Evolutionary conservation across 64 coral and sea anemone genomes (phyloP).

Genomic region (Montipora sp.): DNA sequence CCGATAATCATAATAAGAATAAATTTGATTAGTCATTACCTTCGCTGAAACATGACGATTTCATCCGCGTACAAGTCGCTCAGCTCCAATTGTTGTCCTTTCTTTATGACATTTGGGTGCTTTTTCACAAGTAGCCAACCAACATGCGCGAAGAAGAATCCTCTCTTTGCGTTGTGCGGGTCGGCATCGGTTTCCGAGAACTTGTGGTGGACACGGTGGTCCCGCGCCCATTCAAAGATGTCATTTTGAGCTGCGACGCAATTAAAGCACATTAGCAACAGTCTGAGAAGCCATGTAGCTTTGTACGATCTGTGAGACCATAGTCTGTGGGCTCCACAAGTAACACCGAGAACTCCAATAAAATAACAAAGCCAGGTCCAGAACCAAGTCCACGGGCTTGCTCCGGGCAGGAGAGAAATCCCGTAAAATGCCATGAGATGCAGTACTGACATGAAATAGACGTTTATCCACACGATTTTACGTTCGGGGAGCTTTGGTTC

Average conservation of each 20-base stretch:
- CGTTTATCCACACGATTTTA: constrained; percentile 82
- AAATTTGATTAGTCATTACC: not conserved
- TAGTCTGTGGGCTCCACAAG: constrained; percentile 78
- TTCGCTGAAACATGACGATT: constrained; percentile 73
- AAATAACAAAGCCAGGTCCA: constrained; percentile 61
- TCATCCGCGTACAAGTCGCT: constrained; percentile 78
- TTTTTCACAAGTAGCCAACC: constrained; percentile 72
- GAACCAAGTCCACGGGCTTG: constrained; percentile 54
- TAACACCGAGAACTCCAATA: constrained; percentile 63
- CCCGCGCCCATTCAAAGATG: constrained; percentile 75
- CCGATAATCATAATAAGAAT: not conserved
- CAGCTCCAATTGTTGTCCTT: constrained; percentile 67
- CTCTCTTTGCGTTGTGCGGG: not conserved
- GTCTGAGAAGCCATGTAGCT: constrained; percentile 73
- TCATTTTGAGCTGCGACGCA: constrained; percentile 62
- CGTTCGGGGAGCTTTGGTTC: constrained; percentile 16
- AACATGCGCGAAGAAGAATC: constrained; percentile 76
- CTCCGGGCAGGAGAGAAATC: constrained; percentile 62
- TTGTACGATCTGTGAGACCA: constrained; percentile 86
- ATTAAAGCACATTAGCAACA: not conserved
- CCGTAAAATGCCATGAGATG: constrained; percentile 79
- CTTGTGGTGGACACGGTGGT: constrained; percentile 71
- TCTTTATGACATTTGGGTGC: constrained; percentile 68
- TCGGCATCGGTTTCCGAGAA: constrained; percentile 64
- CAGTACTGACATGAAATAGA: constrained; percentile 56